Base-by-base conservation (phyloP, 2,113 vertebrate genomes). In the Gadus macrocephalus region DNA sequence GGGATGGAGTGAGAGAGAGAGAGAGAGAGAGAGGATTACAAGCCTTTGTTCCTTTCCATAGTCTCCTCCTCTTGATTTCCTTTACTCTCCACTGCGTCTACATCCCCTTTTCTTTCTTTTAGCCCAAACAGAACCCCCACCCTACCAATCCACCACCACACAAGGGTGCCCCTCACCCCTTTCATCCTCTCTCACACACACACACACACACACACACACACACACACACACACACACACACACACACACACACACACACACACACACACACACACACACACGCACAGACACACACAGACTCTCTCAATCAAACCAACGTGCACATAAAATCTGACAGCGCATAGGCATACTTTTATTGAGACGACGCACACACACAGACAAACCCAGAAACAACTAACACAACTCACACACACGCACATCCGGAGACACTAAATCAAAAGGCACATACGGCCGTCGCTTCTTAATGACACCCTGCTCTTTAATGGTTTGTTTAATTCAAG, bases 401-500 rank as follows among this genome's bases (percentile, higher is more conserved):
- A 53, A 53, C 53, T 15, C 53, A 53, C 53, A 53, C 53, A 55
- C 12, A 11, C 53, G 8, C 53, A 16, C 53, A 55, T 6, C 5
- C 5, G 12, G 53, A 14, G 53, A 35, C 31, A 35, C 6, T 35
- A 4, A 35, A 35, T 35, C 31, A 35, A 35, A 35, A 35, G 31
- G 31, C 31, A 35, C 31, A 35, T 35, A 35, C 31, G 31, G 31
- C 31, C 6, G 31, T 35, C 31, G 6, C 31, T 5, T 35, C 31
- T 35, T 35, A 35, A 35, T 35, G 31, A 35, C 75, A 77, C 77
- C 74, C 78, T 82, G 77, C 84, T 83, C 73, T 66, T 78, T 88
- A 88, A 86, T 88, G 81, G 83, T 79, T 84, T 86, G 82, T 87
- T 87, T 84, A 86, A 87, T 87, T 85, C 80, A 65, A 76, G 72